Base-by-base conservation (phyloP, 2,888 invertebrate genomes). In the Clanis bilineata region DNA sequence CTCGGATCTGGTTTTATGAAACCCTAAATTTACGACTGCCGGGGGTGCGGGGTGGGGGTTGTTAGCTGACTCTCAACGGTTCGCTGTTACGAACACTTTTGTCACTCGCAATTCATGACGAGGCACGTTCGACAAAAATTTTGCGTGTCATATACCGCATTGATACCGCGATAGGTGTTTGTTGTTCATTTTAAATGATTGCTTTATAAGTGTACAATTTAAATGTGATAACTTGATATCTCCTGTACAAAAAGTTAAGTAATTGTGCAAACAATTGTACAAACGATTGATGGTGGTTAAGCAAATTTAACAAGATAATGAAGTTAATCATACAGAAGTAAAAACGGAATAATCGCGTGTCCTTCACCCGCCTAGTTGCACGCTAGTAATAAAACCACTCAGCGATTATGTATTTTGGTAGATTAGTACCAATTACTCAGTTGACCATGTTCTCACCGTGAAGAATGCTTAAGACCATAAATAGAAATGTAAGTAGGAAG, bases 21-120 rank as follows among this genome's bases (percentile, higher is more conserved):
- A 91, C 92, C 92, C 92, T 91, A 91, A 92, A 92, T 92, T 92
- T 92, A 92, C 91, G 92, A 91, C 88, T 91, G 89, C 77, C n/a
- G n/a, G n/a, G n/a, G 88, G 88, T 80, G 75, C 87, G 83, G 90
- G 90, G 88, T 82, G 84, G 88, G 84, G 85, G 88, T 77, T 80
- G 77, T 83, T 84, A 86, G 90, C 88, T 85, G 83, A 83, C 86
- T 85, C 87, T 87, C 85, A 84, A 82, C 84, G 83, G 74, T 75
- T 81, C 82, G 83, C 79, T 81, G 83, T 80, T 80, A 83, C 86
- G 85, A 89, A 88, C 87, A 89, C 90, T 91, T 89, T 90, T 90
- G 90, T 89, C 87, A 83, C 80, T 82, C 76, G 79, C 89, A 87
- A 88, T 90, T 90, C 89, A 86, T 88, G 83, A 82, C 80, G 76